Base-by-base conservation (phyloP, 2,888 invertebrate species). In the Oxytorus armatus region DNA sequence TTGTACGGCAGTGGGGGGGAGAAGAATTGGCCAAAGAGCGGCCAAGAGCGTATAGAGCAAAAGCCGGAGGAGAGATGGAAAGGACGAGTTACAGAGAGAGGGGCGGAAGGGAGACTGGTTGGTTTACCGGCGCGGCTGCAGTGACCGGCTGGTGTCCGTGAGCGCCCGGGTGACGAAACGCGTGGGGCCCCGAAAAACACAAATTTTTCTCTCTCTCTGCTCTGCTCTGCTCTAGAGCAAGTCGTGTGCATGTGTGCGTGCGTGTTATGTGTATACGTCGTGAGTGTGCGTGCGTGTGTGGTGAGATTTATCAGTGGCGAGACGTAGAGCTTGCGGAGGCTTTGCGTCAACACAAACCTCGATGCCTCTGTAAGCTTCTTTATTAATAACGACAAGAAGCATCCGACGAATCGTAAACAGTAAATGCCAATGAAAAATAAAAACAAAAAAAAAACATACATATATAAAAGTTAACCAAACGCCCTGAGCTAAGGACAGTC, bases 101-200 rank as follows among this genome's bases (percentile, higher is more conserved):
- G 25, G 51, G 59, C n/a, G n/a, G n/a, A 47, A 59, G 51, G 42
- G 70, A 66, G 49, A 69, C 82, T 85, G 82, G 76, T 82, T 82
- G 83, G 83, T 74, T 59, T 82, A 84, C 87, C 88, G 88, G 86
- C 81, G 74, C 79, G 82, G 84, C 84, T 86, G 86, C 86, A 89
- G 88, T 89, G 86, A 89, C 89, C 89, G 88, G 89, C 88, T 88
- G 86, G 86, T 86, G 86, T 88, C 83, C 85, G 87, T 85, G 81
- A 86, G 85, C 85, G 81, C 84, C 83, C 79, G 83, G 82, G 72
- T 84, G 81, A 84, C 61, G 82, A 84, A 84, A 86, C 85, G 85
- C 81, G 85, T 83, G 44, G 63, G 44, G 53, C 65, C 59, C 81
- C 63, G 53, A 39, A 75, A 75, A 80, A 53, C 77, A 18, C 44